These are phyloP conservation scores for Carlito syrichta DNA, from an alignment of 2,113 vertebrate species.

Conservation along the genomic window DNA sequence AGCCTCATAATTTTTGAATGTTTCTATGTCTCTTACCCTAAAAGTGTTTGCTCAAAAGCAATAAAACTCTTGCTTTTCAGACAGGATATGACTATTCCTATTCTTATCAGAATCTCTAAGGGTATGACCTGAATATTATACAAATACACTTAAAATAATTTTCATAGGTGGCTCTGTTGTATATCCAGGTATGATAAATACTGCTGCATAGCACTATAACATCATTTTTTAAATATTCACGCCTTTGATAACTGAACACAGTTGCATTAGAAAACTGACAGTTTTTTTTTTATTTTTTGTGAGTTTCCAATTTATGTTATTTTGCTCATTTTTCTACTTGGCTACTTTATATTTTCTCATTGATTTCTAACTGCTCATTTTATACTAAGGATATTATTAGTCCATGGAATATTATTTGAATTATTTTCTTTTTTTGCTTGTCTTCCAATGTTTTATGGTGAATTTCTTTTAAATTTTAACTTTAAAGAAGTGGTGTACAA, in stretches of 20 bases:
- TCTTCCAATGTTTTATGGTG: neutral
- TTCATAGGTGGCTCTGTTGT: neutral
- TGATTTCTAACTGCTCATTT: neutral
- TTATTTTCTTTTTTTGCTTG: neutral
- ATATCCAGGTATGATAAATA: neutral
- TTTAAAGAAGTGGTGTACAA: too few relatives aligned
- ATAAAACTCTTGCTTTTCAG: neutral
- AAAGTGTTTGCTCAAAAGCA: neutral
- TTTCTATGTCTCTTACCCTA: neutral
- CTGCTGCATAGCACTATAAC: neutral
- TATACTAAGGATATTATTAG: neutral
- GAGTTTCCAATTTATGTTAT: neutral
- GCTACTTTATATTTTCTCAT: neutral
- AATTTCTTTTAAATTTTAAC: too few relatives aligned
- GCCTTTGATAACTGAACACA: neutral
- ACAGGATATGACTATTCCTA: neutral
- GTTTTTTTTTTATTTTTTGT: neutral
- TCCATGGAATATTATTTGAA: neutral
- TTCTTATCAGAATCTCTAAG: neutral
- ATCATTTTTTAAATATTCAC: neutral
- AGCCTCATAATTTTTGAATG: too few relatives aligned
- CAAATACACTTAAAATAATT: neutral
- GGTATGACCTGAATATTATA: neutral
- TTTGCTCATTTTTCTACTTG: neutral
- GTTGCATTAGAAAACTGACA: too few relatives aligned